A percentile compares a stretch with the other conserved stretches of the same genome.
These are phyloP conservation scores for Hyposmocoma kahamanoa DNA, from an alignment of 1,140 invertebrate species.

Conservation along the genomic window DNA sequence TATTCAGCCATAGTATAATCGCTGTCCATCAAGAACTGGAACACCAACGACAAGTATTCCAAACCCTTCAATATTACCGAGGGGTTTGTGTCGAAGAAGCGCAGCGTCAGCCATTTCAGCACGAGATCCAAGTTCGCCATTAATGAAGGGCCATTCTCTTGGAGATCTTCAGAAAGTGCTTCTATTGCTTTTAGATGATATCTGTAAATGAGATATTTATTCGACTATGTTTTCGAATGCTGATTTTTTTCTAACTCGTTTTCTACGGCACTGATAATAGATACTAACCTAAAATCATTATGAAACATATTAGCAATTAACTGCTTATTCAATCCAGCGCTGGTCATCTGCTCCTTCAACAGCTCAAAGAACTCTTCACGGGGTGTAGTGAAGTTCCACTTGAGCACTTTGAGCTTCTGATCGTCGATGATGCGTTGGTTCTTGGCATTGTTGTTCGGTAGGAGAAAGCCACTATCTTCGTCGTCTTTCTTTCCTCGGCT, in stretches of 20 bases:
- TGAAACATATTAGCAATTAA: conserved; percentile 95
- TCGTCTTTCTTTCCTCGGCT: conserved; percentile 91
- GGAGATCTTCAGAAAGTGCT: conserved; percentile 87
- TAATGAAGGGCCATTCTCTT: conserved; percentile 84
- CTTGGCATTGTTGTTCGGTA: conserved; percentile 91
- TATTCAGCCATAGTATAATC: conserved; percentile 91
- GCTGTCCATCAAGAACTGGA: conserved; percentile 84
- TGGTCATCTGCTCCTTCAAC: conserved; percentile 92
- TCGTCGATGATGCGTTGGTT: conserved; percentile 94
- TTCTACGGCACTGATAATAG: neutral
- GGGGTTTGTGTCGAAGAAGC: conserved; percentile 99
- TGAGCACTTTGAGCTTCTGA: conserved; percentile 92
- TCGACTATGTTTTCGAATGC: too few species aligned
- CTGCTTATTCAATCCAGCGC: conserved; percentile 89
- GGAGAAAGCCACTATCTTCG: conserved; percentile 84
- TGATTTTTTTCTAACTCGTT: neutral
- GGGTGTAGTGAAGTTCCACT: conserved; percentile 97
- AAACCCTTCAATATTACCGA: conserved; percentile 95
- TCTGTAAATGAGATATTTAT: conserved; percentile 76
- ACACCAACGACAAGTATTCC: conserved; percentile 91
- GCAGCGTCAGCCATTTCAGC: conserved; percentile 95
- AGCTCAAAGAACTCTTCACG: conserved; percentile 95
- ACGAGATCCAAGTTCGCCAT: conserved; percentile 95
- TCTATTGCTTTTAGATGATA: conserved; percentile 97
- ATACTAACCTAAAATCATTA: conserved; percentile 85